A percentile compares a stretch with the other conserved stretches of the same genome.
Evolutionary conservation across 2,888 invertebrate species (phyloP).

Genomic region (Synanthedon myopaeformis): DNA sequence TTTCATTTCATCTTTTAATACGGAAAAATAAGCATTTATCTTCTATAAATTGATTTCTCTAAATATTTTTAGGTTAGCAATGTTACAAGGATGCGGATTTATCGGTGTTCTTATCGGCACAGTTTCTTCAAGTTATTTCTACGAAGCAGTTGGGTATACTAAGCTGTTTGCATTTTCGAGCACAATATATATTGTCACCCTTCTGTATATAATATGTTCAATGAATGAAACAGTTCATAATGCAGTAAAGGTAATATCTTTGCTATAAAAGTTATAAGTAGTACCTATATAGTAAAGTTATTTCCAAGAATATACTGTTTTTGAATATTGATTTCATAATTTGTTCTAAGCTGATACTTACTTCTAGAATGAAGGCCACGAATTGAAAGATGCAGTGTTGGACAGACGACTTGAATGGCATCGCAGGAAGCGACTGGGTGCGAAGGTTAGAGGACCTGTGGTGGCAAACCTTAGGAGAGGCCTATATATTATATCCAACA

Average conservation of each 20-base stretch:
- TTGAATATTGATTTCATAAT: too few species aligned
- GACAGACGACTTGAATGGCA: too few species aligned
- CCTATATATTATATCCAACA: too few species aligned
- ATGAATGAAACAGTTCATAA: conserved; percentile 6
- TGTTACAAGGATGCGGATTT: conserved; percentile 7
- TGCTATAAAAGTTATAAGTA: not conserved
- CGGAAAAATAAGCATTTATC: too few species aligned
- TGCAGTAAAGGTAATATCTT: conserved; percentile 2
- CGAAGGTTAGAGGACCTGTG: too few species aligned
- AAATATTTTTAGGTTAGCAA: conserved; percentile 6
- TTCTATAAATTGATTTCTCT: not conserved
- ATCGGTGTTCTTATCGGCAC: conserved; percentile 6
- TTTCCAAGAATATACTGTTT: too few species aligned
- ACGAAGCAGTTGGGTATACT: conserved; percentile 6
- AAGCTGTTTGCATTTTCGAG: conserved; percentile 4
- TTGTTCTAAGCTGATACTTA: too few species aligned
- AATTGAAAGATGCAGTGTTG: too few species aligned
- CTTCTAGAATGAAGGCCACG: too few species aligned
- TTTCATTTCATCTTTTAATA: not conserved
- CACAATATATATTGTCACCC: conserved; percentile 3
- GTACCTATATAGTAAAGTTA: too few species aligned
- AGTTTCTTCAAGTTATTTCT: conserved; percentile 5
- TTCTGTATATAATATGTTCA: conserved; percentile 4
- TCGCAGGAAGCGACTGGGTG: too few species aligned
- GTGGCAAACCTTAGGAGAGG: too few species aligned